Base-by-base conservation (phyloP, 2,888 invertebrate species). In the Lasioglossum vierecki region DNA sequence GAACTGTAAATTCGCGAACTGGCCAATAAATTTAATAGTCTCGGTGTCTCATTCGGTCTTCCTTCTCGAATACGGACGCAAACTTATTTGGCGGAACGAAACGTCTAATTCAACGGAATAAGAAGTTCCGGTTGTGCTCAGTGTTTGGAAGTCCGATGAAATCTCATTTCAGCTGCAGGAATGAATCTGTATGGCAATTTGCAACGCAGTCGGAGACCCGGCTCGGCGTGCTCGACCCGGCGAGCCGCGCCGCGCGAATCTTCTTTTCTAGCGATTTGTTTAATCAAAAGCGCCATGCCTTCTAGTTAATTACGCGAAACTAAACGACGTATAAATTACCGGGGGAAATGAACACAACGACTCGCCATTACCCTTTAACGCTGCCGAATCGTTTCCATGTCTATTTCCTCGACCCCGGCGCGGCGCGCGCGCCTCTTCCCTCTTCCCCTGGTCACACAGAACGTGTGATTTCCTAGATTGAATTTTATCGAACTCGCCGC, bases 121-220 rank as follows among this genome's bases (percentile, higher is more conserved):
- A 74, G 66, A 70, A 63, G 26, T 22, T 53, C 68, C 2, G 30
- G 11, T 44, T 30, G 41, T 41, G 57, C 22, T 46, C 44, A 3
- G 30, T 46, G 70, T 49, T 74, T 81, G 41, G 30, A 73, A 70
- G 63, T 76, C 76, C 76, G 46, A 70, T 53, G 83, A 83, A 76
- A 76, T 76, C 76, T 83, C 76, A 44, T 79, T 79, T 53, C 26
- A 39, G 83, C 73, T 63, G 70, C 68, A 68, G 63, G 66, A 70
- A 85, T 63, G 76, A 79, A 83, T 85, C 76, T 79, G 66, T 73
- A 60, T 63, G 76, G 70, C 70, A 83, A 77, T 83, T 66, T 77
- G 60, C 74, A 60, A 49, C 76, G 60, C 53, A 82, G 63, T 57
- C 46, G 57, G 73, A 44, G 68, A 35, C 39, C 22, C 39, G 63